Conservation (phyloP, 2,797 vertebrate species). For the Apogon talboti region DNA sequence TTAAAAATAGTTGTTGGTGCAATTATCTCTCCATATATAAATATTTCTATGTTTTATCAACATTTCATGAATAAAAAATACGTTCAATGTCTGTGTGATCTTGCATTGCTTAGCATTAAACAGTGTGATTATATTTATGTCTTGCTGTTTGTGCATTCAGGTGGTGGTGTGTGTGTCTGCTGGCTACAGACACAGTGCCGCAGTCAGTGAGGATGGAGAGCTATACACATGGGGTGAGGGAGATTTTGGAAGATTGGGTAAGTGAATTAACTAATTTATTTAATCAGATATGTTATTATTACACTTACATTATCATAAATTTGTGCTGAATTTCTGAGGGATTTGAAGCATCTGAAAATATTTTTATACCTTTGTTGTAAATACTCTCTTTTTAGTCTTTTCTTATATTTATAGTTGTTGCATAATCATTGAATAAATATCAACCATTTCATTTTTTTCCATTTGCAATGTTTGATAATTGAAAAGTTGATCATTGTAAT, state of each 20-base stretch:
- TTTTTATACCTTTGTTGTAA: too few relatives aligned
- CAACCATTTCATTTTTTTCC: too few relatives aligned
- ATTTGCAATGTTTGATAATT: too few relatives aligned
- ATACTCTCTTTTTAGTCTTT: too few relatives aligned
- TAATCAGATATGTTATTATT: too few relatives aligned
- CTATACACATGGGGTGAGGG: slow-evolving; percentile 89
- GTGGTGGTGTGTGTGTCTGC: slow-evolving; percentile 89
- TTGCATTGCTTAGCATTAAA: not conserved
- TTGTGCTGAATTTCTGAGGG: not conserved
- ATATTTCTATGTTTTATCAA: too few relatives aligned
- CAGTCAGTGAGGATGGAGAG: slow-evolving; percentile 87
- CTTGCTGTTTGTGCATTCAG: slow-evolving; percentile 56
- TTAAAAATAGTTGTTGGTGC: too few relatives aligned
- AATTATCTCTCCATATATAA: too few relatives aligned
- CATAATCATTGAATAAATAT: too few relatives aligned
- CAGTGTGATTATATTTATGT: not conserved
- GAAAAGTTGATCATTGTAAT: too few relatives aligned
- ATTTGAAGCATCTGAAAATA: too few relatives aligned
- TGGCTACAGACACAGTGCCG: slow-evolving; percentile 88
- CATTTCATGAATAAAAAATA: not conserved
- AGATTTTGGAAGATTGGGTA: slow-evolving; percentile 87
- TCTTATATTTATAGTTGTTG: too few relatives aligned
- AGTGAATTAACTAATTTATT: not conserved
- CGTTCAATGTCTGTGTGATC: not conserved
- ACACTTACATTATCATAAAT: not conserved